Conservation (phyloP, 1,140 invertebrate genomes). For the Pseudomyrmex cubaensis region DNA sequence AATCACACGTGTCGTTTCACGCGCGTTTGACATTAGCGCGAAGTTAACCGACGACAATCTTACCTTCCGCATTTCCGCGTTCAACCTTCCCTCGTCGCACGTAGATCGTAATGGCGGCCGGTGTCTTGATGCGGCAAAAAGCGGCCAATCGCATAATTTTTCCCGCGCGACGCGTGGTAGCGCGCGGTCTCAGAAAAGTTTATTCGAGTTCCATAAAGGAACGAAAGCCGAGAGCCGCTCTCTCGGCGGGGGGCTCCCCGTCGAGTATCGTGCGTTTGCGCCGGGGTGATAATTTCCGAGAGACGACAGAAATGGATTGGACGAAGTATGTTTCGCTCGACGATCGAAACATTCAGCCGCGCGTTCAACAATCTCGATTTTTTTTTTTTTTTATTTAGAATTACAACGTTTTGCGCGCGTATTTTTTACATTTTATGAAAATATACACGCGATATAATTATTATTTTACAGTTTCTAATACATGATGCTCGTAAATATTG, state of each 20-base stretch:
- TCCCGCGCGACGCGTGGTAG: conserved; percentile 43
- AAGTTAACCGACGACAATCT: no score
- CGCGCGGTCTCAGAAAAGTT: conserved; percentile 60
- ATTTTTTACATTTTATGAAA: no score
- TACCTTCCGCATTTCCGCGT: no score
- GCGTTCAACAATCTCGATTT: conserved; percentile 36
- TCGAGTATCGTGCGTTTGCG: conserved; percentile 65
- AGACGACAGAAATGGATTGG: conserved; percentile 74
- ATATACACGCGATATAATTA: no score
- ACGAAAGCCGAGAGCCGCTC: conserved; percentile 65
- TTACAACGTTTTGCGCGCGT: no score
- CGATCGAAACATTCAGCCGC: conserved; percentile 67
- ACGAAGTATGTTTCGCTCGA: conserved; percentile 68
- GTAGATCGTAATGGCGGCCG: background rate
- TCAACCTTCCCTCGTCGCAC: no score
- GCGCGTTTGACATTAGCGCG: no score
- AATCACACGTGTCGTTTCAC: no score
- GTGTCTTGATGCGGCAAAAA: conserved; percentile 12
- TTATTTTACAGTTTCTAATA: background rate
- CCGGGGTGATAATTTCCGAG: conserved; percentile 73
- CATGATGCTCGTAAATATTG: conserved; percentile 8
- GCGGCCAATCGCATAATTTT: conserved; percentile 40
- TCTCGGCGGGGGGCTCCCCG: conserved; percentile 58
- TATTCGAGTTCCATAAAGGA: conserved; percentile 68
- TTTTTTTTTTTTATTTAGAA: conserved; percentile 51